Conservation (phyloP, 2,113 vertebrate genomes). For the Nestor notabilis region DNA sequence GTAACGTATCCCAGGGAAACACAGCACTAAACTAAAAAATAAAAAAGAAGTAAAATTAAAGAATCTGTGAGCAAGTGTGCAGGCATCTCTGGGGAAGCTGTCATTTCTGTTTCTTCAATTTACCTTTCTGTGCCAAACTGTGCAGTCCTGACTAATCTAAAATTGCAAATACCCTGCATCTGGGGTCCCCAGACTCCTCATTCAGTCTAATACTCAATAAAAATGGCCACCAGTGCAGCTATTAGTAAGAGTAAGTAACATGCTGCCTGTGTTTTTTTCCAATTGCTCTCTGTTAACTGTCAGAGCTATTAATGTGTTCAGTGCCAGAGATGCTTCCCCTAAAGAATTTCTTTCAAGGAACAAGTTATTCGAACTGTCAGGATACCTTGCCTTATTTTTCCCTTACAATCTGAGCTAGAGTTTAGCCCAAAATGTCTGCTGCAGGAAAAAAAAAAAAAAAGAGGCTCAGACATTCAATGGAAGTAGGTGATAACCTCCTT, state of each 20-base stretch:
- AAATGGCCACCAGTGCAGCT: slow-evolving; percentile 10
- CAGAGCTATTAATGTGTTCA: slow-evolving; percentile 39
- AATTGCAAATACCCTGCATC: neutral
- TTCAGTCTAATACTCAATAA: slow-evolving; percentile 25
- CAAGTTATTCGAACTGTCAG: neutral
- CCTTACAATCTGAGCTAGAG: neutral
- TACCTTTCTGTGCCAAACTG: neutral
- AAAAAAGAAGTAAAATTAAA: neutral
- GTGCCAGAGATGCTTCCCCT: neutral
- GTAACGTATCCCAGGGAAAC: neutral
- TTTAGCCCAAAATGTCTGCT: neutral
- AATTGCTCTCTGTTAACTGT: slow-evolving; percentile 27
- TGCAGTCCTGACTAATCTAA: neutral
- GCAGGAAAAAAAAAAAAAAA: neutral
- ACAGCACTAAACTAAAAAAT: neutral
- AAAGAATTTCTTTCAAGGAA: slow-evolving; percentile 39
- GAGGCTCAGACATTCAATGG: neutral
- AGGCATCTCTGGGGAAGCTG: neutral
- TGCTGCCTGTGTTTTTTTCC: slow-evolving; percentile 17
- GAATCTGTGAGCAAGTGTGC: neutral
- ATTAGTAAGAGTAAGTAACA: slow-evolving; percentile 20
- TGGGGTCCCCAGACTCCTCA: neutral
- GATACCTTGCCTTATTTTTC: neutral
- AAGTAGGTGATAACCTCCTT: neutral
- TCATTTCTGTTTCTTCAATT: slow-evolving; percentile 3